Conservation (phyloP, 1,140 invertebrate species). For the Steinernema feltiae region DNA sequence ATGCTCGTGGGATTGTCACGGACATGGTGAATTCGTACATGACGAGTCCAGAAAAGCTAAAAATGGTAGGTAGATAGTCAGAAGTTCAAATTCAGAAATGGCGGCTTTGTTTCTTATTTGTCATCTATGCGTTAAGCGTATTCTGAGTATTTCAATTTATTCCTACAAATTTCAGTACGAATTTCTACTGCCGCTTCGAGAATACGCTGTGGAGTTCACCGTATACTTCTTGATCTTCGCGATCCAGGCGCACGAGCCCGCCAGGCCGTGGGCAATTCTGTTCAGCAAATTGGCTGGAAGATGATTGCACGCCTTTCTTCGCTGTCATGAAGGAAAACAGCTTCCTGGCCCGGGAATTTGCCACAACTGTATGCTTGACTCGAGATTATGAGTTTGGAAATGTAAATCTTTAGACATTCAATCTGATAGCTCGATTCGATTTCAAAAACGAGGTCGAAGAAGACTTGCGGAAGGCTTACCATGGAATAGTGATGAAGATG, state of each 20-base stretch:
- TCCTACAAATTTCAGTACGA: neutral
- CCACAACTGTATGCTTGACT: neutral
- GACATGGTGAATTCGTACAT: neutral
- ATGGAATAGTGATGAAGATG: neutral
- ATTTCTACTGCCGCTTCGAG: neutral
- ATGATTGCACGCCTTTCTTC: neutral
- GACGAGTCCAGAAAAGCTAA: neutral
- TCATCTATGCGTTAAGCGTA: no score
- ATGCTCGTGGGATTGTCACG: neutral
- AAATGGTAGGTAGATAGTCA: no score
- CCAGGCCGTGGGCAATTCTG: neutral
- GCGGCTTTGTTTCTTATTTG: no score
- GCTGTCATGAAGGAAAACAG: neutral
- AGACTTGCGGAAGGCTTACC: neutral
- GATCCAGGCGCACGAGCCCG: neutral
- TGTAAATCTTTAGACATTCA: neutral
- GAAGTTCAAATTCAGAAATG: no score
- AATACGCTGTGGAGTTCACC: neutral
- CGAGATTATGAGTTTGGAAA: neutral
- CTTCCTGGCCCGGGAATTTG: neutral
- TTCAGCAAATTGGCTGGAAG: neutral
- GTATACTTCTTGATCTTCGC: constrained; percentile 1
- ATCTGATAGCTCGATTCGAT: neutral
- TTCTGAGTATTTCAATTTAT: neutral
- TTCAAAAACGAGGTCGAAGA: neutral